Evolutionary conservation across 2,113 vertebrate genomes (phyloP).

Genomic region (Addax nasomaculatus): DNA sequence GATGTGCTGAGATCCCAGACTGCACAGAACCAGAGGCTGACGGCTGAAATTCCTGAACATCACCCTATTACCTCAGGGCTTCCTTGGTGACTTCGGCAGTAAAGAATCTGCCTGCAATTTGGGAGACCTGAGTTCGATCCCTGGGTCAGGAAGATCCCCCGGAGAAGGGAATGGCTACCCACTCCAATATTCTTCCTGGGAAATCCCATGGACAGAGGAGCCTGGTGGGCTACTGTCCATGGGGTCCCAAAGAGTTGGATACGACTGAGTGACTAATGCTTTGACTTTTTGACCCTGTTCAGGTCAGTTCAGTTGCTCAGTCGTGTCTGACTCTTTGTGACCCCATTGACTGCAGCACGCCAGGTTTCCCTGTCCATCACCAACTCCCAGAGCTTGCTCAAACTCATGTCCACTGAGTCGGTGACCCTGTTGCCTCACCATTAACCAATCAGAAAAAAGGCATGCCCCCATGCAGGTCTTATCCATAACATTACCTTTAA

Average conservation of each 20-base stretch:
- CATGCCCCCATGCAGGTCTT: neutral
- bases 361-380: neutral
- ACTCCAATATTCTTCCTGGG: neutral
- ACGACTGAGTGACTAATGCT: neutral
- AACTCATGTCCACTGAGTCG: neutral
- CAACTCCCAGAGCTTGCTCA: neutral
- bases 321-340: neutral
- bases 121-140: neutral
- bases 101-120: neutral
- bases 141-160: neutral
- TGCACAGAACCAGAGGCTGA: neutral
- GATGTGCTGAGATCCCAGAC: neutral
- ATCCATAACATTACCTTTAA: neutral
- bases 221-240: neutral
- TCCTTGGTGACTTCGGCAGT: rapidly evolving
- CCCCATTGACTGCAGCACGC: neutral
- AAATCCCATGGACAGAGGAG: neutral
- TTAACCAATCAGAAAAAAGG: neutral
- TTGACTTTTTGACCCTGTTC: neutral
- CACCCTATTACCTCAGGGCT: neutral
- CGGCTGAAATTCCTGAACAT: neutral
- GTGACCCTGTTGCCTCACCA: neutral
- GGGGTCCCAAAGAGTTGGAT: neutral
- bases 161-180: neutral
- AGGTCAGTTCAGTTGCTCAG: neutral